Evolutionary conservation across 1,140 invertebrate species (phyloP).

Genomic region (Radopholus similis): DNA sequence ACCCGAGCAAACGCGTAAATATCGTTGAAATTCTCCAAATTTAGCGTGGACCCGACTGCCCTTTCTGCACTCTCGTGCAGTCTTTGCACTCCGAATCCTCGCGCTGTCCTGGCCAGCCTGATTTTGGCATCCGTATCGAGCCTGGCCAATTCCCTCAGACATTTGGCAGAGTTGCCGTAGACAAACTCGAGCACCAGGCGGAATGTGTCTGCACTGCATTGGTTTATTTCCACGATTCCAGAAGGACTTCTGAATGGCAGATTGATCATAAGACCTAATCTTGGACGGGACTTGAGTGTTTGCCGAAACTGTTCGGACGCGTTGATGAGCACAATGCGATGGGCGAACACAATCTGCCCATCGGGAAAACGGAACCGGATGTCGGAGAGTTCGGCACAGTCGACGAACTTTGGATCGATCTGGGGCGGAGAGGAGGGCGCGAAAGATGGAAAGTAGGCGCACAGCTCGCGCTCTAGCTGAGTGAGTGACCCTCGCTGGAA

Average conservation of each 20-base stretch:
- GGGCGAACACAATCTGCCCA: constrained; percentile 20
- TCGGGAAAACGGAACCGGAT: constrained; percentile 18
- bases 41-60: neutral
- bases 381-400: constrained; percentile 22
- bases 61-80: neutral
- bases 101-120: neutral
- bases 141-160: neutral
- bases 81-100: neutral
- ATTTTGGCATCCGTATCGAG: neutral
- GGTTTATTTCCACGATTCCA: neutral
- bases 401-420: constrained; percentile 28
- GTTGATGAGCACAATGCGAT: constrained; percentile 30
- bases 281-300: constrained; percentile 16
- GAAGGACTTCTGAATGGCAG: neutral
- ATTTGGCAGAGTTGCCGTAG: constrained; percentile 5
- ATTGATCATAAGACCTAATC: neutral
- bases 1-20: neutral
- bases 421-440: neutral
- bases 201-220: neutral
- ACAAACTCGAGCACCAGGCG: constrained; percentile 12
- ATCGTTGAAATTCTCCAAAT: neutral
- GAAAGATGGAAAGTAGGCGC: neutral
- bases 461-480: neutral
- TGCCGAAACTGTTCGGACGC: constrained; percentile 15
- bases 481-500: neutral